Evolutionary conservation across 2,113 vertebrate genomes (phyloP), one percentile per base, ranked within the genome.

Genomic region (Hypocryptadius cinnamomeus): DNA sequence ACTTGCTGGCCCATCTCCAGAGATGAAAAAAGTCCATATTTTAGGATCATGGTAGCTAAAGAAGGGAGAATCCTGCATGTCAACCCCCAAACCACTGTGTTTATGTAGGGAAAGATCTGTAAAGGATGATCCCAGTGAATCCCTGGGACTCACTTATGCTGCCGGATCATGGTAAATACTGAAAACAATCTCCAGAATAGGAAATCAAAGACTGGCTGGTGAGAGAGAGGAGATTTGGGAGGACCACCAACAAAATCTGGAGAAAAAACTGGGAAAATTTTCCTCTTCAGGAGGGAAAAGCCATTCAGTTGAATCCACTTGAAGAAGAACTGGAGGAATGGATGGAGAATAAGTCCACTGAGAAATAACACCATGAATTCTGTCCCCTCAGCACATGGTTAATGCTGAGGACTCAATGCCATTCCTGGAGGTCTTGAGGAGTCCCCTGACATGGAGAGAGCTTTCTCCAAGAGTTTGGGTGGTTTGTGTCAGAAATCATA

Each of bases 341-440:
- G 24, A 22, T 45, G 25, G 13, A 53, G 6, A 61, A 33, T 2
- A 27, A 5, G 6, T 18, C 39, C 54, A 47, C 21, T 42, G 16
- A 83, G 50, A 76, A 35, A 40, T 10, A 33, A 5, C 25, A 40
- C 5, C 3, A 8, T 33, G 35, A 30, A 13, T 70, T 44, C 13
- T 73, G 89, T 61, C 27, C 23, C 31, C 13, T 31, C 48, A 61
- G 31, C 25, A 42, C 11, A 8, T 31, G 33, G 18, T 70, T 88
- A 30, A 37, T 0, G 0, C 4, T 37, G 37, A 51, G 27, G 33
- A 65, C 20, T 64, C 33, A 24, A 4, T 37, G 15, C 7, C 27
- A 22, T 31, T 53, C 60, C 60, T 79, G 39, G 44, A 80, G 30
- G 6, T 13, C 39, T 50, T 63, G 23, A 69, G 37, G 27, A 60